A percentile compares a stretch with the other conserved stretches of the same genome.
phyloP scores from a whole-genome alignment of 2,797 vertebrate genomes.

The Dendrocincla fuliginosa region DNA sequence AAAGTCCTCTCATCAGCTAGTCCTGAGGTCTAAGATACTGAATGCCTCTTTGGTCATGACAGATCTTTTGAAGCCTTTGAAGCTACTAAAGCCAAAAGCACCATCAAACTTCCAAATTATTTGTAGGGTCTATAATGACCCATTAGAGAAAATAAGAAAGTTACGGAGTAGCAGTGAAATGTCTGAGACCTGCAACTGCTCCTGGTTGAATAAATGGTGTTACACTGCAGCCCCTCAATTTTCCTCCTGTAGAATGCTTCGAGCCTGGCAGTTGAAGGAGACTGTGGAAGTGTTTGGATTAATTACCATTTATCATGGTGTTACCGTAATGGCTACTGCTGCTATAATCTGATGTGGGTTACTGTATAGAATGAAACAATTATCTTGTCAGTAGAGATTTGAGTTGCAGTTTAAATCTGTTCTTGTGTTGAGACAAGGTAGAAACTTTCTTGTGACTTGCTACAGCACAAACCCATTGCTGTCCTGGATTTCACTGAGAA shows the following conservation, averaged over 20 bases:
- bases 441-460: neutral
- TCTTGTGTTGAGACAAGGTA: neutral
- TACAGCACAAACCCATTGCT: neutral
- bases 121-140: neutral
- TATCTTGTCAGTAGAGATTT: neutral
- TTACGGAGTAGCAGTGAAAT: neutral
- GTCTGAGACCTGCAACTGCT: neutral
- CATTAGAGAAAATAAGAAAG: constrained; percentile 9
- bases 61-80: constrained; percentile 20
- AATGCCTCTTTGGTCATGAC: neutral
- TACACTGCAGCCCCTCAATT: neutral
- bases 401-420: neutral
- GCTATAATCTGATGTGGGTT: neutral
- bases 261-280: neutral
- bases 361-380: neutral
- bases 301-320: neutral
- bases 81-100: neutral
- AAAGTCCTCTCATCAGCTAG: neutral
- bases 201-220: neutral
- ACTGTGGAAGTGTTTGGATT: neutral
- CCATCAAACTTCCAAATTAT: neutral
- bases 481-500: neutral
- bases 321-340: neutral
- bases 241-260: neutral
- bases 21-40: neutral